Evolutionary conservation across 2,797 vertebrate species (phyloP).

Genomic region (Falco peregrinus): DNA sequence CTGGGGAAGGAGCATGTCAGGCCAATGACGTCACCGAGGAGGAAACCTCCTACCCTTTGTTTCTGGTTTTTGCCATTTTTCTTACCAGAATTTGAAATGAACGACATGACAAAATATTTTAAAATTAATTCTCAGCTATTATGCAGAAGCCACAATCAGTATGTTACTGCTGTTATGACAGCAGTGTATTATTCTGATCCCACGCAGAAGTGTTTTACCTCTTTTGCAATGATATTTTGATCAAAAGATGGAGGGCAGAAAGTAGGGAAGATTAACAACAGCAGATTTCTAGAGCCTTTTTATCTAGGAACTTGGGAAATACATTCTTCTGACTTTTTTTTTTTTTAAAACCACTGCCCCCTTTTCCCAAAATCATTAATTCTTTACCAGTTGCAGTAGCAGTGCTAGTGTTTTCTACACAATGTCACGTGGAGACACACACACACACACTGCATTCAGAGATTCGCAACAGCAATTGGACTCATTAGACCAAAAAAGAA

Average conservation of each 20-base stretch:
- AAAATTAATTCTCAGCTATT: background rate
- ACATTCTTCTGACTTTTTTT: background rate
- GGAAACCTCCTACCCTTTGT: background rate
- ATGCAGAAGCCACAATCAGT: background rate
- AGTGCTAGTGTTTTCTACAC: background rate
- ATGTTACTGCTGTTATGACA: background rate
- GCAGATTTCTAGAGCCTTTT: background rate
- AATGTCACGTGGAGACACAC: background rate
- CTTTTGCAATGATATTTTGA: background rate
- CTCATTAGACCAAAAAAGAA: constrained; percentile 10
- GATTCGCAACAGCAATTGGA: constrained; percentile 2
- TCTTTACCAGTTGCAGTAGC: constrained; percentile 11
- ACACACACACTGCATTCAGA: background rate
- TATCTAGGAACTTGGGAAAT: background rate
- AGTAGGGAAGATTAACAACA: background rate
- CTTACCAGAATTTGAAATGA: background rate
- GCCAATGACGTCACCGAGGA: background rate
- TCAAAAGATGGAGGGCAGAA: background rate
- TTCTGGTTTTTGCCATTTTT: background rate
- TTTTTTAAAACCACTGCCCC: background rate
- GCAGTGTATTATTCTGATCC: background rate
- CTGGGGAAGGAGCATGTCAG: background rate
- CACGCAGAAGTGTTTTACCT: background rate
- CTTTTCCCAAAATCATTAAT: constrained; percentile 34
- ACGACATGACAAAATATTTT: background rate